phyloP scores from a whole-genome alignment of 2,113 vertebrate species.

The Microtus oregoni region DNA sequence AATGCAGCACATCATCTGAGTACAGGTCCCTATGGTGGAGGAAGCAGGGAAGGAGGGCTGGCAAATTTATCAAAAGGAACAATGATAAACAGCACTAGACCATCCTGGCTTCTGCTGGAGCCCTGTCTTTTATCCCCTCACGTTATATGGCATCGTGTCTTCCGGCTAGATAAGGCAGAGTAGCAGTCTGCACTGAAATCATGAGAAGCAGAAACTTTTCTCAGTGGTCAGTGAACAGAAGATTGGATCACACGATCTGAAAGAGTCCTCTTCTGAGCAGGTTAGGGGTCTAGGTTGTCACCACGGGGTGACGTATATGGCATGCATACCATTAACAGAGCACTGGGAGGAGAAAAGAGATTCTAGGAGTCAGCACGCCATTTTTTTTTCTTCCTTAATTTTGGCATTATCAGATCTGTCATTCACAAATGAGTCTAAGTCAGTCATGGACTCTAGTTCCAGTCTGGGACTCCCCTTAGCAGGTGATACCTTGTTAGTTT shows the following conservation, averaged over 20 bases:
- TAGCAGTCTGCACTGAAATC: not conserved
- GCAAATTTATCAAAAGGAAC: not conserved
- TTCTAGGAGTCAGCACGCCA: not conserved
- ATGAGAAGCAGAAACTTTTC: not conserved
- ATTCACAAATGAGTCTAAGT: not conserved
- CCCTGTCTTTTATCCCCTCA: not conserved
- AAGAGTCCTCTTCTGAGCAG: not conserved
- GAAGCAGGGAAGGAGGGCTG: constrained; percentile 7
- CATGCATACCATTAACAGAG: not conserved
- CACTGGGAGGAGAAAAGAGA: not conserved
- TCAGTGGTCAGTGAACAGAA: not conserved
- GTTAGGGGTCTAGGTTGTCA: not conserved
- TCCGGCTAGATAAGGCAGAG: not conserved
- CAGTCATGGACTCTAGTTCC: not conserved
- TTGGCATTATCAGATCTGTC: not conserved
- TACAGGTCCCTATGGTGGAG: not conserved
- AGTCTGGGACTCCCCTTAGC: not conserved
- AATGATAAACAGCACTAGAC: not conserved
- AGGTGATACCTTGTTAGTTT: not conserved
- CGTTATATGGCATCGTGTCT: not conserved
- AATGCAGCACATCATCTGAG: constrained; percentile 13
- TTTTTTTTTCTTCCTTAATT: not conserved
- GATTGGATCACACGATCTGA: not conserved
- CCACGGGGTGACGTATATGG: not conserved
- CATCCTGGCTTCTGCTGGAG: not conserved